Evolutionary conservation across 2,888 invertebrate species (phyloP), one percentile per base, ranked within the genome.

Genomic region (Nemotelus nigrinus): DNA sequence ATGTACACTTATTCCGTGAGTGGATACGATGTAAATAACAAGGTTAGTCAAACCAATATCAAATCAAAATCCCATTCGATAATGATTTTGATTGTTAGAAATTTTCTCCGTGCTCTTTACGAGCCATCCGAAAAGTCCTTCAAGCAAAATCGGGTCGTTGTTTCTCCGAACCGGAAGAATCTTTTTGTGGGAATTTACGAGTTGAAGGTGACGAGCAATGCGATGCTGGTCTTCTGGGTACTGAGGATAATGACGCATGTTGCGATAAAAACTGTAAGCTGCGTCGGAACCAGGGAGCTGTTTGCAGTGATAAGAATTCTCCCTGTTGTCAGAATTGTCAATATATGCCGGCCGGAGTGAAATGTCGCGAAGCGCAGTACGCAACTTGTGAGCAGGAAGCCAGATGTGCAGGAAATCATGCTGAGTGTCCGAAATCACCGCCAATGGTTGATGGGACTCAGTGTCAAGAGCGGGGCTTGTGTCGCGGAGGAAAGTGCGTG

Each of bases 1-100:
- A 98, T 98, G 97, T 97, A 97, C 87, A 97, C 97, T 0, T 98
- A 97, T 87, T 96, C 96, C 82, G 97, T 97, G 80, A 96, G 96
- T 86, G 98, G 98, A 10, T 98, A 97, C 84, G 97, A 98, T 86
- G 93, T 95, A 78, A 98, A 98, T 85, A 98, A 98, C 84, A 95
- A 96, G 91, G 96, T 95, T 86, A 82, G 47, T 63, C 5, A n/a
- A n/a, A 75, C 7, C 4, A 45, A 45, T 60, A 48, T 10, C 43
- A 25, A 47, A 75, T 47, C 60, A 25, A 41, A 60, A 1, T 2
- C 25, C 41, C 7, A 10, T 47, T 58, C 6, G 55, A 79, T 50
- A 50, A 50, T 50, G 3, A 41, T 2, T 63, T 3, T 25, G 25
- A 25, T 25, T 25, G 25, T 0, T 86, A 97, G 96, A 90, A 94